Conservation (phyloP, 2,797 vertebrate species). For the Leptoclinus maculatus region DNA sequence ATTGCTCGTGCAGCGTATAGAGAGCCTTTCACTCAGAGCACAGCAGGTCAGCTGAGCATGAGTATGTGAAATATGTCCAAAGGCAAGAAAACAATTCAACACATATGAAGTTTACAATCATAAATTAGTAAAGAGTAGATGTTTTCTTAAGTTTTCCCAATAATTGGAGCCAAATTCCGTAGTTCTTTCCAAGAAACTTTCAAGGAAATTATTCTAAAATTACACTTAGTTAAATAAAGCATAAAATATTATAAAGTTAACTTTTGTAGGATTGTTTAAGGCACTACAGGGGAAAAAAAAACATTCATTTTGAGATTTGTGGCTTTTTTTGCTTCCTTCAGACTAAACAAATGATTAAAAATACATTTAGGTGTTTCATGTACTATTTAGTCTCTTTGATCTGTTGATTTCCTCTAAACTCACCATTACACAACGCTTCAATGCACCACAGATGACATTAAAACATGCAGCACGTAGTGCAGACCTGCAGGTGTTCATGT, state of each 20-base stretch:
- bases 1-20: not conserved
- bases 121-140: not conserved
- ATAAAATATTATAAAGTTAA: too few species aligned
- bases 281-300: too few species aligned
- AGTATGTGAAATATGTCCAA: not conserved
- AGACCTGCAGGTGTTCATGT: not conserved
- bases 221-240: not conserved
- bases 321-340: too few species aligned
- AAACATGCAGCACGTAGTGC: not conserved
- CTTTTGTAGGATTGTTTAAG: not conserved
- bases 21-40: not conserved
- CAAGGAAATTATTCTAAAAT: not conserved
- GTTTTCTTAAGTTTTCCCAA: not conserved
- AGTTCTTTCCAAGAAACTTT: not conserved
- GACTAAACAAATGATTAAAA: too few species aligned
- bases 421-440: too few species aligned
- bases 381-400: too few species aligned
- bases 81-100: not conserved
- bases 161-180: not conserved
- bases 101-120: not conserved
- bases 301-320: too few species aligned
- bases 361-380: too few species aligned
- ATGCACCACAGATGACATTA: not conserved
- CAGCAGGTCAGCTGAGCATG: not conserved
- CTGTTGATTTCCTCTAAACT: too few species aligned